These are phyloP conservation scores for Melieria crassipennis DNA, from an alignment of 2,888 invertebrate genomes.

Conservation along the genomic window DNA sequence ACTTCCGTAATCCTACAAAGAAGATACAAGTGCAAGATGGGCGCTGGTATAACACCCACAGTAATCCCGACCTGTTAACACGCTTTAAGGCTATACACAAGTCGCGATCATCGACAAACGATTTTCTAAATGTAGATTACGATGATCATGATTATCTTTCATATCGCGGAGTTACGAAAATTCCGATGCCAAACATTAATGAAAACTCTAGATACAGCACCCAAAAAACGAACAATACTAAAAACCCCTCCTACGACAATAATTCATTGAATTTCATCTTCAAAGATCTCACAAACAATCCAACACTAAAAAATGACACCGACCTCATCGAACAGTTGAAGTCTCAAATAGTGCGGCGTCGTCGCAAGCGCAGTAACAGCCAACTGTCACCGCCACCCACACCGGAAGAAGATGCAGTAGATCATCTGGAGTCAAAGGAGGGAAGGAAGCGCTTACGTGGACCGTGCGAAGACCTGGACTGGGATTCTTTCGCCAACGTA, in stretches of 20 bases:
- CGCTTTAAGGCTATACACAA: constrained; percentile 52
- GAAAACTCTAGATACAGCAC: constrained; percentile 44
- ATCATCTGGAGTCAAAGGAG: constrained; percentile 48
- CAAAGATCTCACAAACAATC: constrained; percentile 26
- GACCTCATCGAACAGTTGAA: constrained; percentile 57
- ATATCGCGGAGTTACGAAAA: constrained; percentile 35
- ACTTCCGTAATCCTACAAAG: constrained; percentile 45
- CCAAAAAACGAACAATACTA: constrained; percentile 36
- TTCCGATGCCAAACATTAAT: constrained; percentile 54
- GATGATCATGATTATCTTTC: constrained; percentile 40
- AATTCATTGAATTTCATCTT: constrained; percentile 40
- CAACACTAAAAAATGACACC: constrained; percentile 38
- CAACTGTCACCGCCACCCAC: constrained; percentile 22
- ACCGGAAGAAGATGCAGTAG: constrained; percentile 50
- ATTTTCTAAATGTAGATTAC: constrained; percentile 40
- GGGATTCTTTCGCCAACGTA: constrained; percentile 66
- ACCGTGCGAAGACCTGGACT: constrained; percentile 71
- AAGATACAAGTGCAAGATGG: constrained; percentile 52
- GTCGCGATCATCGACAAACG: constrained; percentile 45
- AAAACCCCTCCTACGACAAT: constrained; percentile 30
- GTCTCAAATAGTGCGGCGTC: constrained; percentile 57
- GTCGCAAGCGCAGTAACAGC: constrained; percentile 48
- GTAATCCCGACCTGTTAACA: constrained; percentile 51
- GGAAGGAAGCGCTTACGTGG: constrained; percentile 64
- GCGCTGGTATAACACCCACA: constrained; percentile 53